Percentiles rank a stretch among this genome's conserved stretches.
Evolutionary conservation across 1,140 invertebrate species (phyloP).

Genomic region (Sitophilus oryzae): DNA sequence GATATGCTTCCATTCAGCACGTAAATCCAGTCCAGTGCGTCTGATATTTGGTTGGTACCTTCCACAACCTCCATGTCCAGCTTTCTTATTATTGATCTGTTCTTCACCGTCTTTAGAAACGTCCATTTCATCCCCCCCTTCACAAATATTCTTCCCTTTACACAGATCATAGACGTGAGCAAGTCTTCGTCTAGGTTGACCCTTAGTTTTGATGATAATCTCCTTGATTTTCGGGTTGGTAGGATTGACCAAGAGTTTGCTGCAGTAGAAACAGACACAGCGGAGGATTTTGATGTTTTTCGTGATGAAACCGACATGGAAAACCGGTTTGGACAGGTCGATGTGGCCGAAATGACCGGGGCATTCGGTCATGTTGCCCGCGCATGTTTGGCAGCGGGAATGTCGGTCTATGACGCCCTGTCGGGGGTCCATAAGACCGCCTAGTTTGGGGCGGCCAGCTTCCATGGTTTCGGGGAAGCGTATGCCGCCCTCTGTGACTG

Average conservation of each 20-base stretch:
- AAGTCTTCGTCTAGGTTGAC: constrained; percentile 90
- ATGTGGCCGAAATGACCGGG: constrained; percentile 99
- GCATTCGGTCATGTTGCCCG: constrained; percentile 96
- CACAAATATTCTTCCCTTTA: constrained; percentile 96
- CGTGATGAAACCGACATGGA: constrained; percentile 94
- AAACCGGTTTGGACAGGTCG: constrained; percentile 96
- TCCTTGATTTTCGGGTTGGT: constrained; percentile 97
- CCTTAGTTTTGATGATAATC: constrained; percentile 92
- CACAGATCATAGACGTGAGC: constrained; percentile 96
- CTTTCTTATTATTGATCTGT: constrained; percentile 54
- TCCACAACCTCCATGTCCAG: constrained; percentile 92
- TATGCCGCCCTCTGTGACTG: constrained; percentile 94
- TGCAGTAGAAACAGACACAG: constrained; percentile 97
- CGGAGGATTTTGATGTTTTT: constrained; percentile 95
- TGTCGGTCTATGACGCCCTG: constrained; percentile 95
- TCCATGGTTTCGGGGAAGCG: constrained; percentile 97
- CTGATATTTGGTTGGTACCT: constrained; percentile 92
- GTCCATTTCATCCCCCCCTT: constrained; percentile 97
- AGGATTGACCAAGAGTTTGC: constrained; percentile 91
- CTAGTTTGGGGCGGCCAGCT: constrained; percentile 93
- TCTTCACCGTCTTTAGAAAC: constrained; percentile 66
- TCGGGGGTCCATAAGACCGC: constrained; percentile 97
- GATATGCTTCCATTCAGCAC: constrained; percentile 95
- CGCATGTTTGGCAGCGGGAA: constrained; percentile 94
- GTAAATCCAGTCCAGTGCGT: constrained; percentile 82